These are phyloP conservation scores for Hanleya hanleyi DNA, from an alignment of 2,888 invertebrate species.

Conservation along the genomic window DNA sequence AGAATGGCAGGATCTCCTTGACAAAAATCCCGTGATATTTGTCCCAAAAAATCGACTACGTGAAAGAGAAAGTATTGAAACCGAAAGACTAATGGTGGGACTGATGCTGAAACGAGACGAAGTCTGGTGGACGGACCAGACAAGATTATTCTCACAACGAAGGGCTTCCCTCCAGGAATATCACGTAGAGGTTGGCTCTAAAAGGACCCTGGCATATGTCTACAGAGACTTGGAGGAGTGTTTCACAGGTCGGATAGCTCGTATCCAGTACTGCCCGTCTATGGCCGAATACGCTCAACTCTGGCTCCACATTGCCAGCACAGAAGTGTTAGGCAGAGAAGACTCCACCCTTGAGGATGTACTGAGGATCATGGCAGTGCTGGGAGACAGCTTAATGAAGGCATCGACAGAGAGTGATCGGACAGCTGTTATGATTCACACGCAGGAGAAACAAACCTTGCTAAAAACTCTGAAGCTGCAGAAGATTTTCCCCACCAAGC, in stretches of 20 bases:
- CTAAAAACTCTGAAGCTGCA: conserved; percentile 21
- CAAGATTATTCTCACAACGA: conserved; percentile 60
- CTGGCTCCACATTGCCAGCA: neutral
- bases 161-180: conserved; percentile 43
- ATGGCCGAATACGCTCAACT: conserved; percentile 29
- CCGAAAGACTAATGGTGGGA: conserved; percentile 38
- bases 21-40: conserved; percentile 61
- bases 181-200: conserved; percentile 49
- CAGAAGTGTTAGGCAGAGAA: neutral
- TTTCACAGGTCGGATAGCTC: conserved; percentile 16
- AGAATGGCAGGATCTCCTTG: conserved; percentile 56
- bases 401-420: neutral
- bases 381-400: neutral
- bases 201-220: conserved; percentile 34
- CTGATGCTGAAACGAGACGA: conserved; percentile 55
- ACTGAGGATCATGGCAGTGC: neutral
- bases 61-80: neutral
- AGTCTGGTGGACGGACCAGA: conserved; percentile 65
- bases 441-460: neutral
- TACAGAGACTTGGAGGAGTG: conserved; percentile 23
- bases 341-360: neutral
- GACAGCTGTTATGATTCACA: neutral
- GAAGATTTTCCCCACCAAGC: conserved; percentile 60
- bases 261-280: conserved; percentile 23
- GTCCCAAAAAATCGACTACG: conserved; percentile 41